These are phyloP conservation scores for Drosophila prolongata DNA, from an alignment of 2,888 invertebrate genomes.

Conservation along the genomic window DNA sequence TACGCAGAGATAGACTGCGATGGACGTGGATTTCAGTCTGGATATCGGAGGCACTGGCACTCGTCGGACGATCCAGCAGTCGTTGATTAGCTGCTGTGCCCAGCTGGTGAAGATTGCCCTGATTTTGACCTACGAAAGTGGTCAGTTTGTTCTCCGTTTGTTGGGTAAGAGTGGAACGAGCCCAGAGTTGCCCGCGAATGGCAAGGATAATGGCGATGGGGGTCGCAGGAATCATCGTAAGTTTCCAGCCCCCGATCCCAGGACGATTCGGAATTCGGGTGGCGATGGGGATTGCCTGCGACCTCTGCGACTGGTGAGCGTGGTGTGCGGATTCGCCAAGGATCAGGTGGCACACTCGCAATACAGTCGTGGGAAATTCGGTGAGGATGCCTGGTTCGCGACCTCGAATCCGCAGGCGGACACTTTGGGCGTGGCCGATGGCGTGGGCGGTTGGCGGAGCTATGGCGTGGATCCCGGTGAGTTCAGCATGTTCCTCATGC, in stretches of 20 bases:
- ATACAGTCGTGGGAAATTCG: slow-evolving; percentile 93
- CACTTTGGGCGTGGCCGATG: slow-evolving; percentile 98
- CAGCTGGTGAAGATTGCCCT: not conserved
- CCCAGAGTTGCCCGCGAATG: slow-evolving; percentile 64
- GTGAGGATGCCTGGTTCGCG: slow-evolving; percentile 98
- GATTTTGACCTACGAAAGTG: not conserved
- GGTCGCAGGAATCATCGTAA: too few relatives aligned
- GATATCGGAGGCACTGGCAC: not conserved
- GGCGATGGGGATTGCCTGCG: slow-evolving; percentile 6
- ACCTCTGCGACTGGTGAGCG: slow-evolving; percentile 89
- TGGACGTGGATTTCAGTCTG: slow-evolving; percentile 3
- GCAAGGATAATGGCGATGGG: not conserved
- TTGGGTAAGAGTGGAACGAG: not conserved
- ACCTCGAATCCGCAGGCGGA: slow-evolving; percentile 88
- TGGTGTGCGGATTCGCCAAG: slow-evolving; percentile 96
- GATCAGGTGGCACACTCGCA: slow-evolving; percentile 89
- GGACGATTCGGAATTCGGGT: not conserved
- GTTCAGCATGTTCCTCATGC: slow-evolving; percentile 96
- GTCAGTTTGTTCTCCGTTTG: not conserved
- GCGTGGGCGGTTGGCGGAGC: slow-evolving; percentile 98
- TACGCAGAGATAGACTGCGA: not conserved
- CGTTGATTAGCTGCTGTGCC: not conserved
- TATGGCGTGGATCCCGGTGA: slow-evolving; percentile 98
- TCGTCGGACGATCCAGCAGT: slow-evolving; percentile 1
- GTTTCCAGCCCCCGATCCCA: not conserved